A percentile compares a stretch with the other conserved stretches of the same genome.
These are phyloP conservation scores for Hippolais icterina DNA, from an alignment of 2,113 vertebrate genomes.

Conservation along the genomic window DNA sequence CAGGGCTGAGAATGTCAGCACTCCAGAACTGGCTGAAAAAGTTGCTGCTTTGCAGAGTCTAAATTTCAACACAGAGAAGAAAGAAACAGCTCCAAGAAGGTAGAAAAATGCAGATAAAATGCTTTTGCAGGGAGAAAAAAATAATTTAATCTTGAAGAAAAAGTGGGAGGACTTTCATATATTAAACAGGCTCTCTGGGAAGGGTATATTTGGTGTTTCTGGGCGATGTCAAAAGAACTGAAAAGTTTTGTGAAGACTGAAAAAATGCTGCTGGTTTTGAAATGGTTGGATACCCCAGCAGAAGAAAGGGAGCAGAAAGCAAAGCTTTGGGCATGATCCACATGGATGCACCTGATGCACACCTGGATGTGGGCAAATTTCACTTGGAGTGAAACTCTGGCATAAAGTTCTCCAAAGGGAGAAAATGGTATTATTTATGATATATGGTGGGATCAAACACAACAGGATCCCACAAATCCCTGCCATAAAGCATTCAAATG, in stretches of 20 bases:
- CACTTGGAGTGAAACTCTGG: not conserved
- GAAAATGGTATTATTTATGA: not conserved
- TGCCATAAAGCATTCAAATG: rapidly evolving
- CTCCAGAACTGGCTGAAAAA: not conserved
- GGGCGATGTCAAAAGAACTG: not conserved
- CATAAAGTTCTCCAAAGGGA: not conserved
- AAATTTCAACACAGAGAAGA: not conserved
- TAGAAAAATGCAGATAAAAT: not conserved
- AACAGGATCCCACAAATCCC: not conserved
- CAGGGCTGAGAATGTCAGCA: not conserved
- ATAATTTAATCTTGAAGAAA: not conserved
- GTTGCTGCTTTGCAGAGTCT: not conserved
- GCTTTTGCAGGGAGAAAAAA: not conserved
- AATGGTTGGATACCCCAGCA: not conserved
- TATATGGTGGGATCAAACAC: not conserved
- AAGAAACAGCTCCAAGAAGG: not conserved
- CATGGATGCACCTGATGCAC: not conserved
- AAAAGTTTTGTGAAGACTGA: not conserved
- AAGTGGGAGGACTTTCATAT: not conserved
- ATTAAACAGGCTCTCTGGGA: not conserved
- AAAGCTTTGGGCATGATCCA: not conserved
- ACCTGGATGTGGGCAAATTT: not conserved
- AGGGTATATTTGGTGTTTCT: not conserved
- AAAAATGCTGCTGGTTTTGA: not conserved
- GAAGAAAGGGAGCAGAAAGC: not conserved